phyloP scores from a whole-genome alignment of 2,888 invertebrate species.

The Drosophila borborema region DNA sequence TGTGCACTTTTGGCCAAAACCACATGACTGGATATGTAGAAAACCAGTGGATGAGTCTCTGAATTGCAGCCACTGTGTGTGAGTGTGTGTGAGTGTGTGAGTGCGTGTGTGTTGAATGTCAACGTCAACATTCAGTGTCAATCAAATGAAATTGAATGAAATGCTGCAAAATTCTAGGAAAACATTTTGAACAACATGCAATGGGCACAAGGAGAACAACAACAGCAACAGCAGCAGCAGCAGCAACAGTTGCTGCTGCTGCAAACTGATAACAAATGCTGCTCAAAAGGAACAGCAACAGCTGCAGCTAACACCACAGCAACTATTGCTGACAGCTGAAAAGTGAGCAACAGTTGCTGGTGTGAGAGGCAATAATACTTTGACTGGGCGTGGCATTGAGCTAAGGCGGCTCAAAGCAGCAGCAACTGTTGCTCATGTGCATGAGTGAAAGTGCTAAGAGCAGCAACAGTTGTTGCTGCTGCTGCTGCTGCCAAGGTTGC shows the following conservation, averaged over 20 bases:
- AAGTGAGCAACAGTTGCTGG: background rate
- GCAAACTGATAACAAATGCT: background rate
- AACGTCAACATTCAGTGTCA: slow-evolving; percentile 74
- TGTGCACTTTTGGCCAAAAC: slow-evolving; percentile 70
- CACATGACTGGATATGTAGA: slow-evolving; percentile 64
- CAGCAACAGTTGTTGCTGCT: slow-evolving; percentile 5
- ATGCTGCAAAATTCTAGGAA: slow-evolving; percentile 72
- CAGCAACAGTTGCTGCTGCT: background rate
- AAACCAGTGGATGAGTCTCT: slow-evolving; percentile 47
- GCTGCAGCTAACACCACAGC: background rate
- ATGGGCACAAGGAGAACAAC: slow-evolving; percentile 69
- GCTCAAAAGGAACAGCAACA: background rate
- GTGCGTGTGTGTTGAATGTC: slow-evolving; percentile 61
- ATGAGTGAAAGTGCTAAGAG: slow-evolving; percentile 3
- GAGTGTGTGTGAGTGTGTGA: slow-evolving; percentile 10
- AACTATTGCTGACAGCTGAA: background rate
- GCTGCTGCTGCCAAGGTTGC: slow-evolving; percentile 28
- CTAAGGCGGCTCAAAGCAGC: background rate
- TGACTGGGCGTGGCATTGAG: slow-evolving; percentile 1
- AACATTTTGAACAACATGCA: slow-evolving; percentile 64
- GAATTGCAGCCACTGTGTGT: slow-evolving; percentile 2
- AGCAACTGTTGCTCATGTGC: background rate
- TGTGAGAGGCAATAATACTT: no score
- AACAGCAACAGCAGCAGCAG: background rate
- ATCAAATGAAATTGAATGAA: slow-evolving; percentile 61